These are phyloP conservation scores for Oophaga sylvatica DNA, from an alignment of 2,797 vertebrate genomes.

Conservation along the genomic window DNA sequence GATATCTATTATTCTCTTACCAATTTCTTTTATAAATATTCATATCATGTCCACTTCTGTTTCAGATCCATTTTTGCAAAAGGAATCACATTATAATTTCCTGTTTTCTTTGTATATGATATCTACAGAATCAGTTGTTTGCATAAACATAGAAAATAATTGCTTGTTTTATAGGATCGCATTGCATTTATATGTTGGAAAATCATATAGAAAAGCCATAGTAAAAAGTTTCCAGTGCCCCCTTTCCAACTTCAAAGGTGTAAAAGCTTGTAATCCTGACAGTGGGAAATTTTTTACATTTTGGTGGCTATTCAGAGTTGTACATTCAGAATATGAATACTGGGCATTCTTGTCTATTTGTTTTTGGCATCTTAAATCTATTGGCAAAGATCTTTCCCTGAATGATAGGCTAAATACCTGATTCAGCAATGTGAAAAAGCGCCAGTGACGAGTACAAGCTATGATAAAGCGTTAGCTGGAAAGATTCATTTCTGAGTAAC, in stretches of 20 bases:
- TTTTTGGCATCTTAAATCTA: slow-evolving; percentile 5
- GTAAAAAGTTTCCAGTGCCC: neutral
- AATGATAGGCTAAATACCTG: neutral
- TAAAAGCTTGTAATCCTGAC: slow-evolving; percentile 4
- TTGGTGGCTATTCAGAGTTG: neutral
- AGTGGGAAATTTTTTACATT: neutral
- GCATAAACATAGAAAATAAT: neutral
- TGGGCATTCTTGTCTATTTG: neutral
- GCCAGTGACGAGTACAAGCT: neutral
- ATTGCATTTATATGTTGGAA: neutral
- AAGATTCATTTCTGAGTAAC: too few species aligned
- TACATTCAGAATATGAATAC: slow-evolving; percentile 7
- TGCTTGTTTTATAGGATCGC: neutral
- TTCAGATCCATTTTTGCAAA: neutral
- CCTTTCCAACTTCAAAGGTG: neutral
- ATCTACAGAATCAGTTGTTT: neutral
- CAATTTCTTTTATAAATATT: neutral
- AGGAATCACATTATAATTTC: neutral
- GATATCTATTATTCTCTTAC: too few species aligned
- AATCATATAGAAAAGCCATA: neutral
- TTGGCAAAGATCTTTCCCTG: neutral
- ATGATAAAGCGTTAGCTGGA: neutral
- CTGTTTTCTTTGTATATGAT: neutral
- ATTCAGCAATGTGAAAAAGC: neutral
- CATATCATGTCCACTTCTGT: neutral